Base-by-base conservation (phyloP, 2,113 vertebrate genomes). In the Fregetta grallaria region DNA sequence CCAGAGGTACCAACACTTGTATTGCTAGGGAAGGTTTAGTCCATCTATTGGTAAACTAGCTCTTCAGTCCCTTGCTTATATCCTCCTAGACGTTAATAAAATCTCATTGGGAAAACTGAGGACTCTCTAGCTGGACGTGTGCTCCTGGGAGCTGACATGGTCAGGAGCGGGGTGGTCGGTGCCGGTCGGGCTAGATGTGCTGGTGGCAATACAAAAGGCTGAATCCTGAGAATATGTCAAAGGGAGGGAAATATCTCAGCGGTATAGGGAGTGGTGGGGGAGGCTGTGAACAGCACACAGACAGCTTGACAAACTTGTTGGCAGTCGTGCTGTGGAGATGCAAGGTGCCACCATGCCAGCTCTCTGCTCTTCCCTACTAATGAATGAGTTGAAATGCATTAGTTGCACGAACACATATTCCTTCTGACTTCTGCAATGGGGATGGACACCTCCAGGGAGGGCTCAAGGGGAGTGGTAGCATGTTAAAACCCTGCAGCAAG, bases 81-180 rank as follows among this genome's bases (percentile, higher is more conserved):
- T 90, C 26, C 3, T 88, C 47, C 13, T n/a, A 44, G 14, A 34
- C 7, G 5, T 63, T 36, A 91, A 72, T 89, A 81, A 96, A 94
- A 94, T 45, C 17, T 66, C 13, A 11, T 25, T 56, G 55, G 66
- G 40, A 82, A 88, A 80, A 20, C 58, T 55, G 65, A 86, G 83
- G 25, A 32, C 10, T 79, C 13, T 45, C 13, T 40, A 38, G 5
- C 21, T 90, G 70, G 21, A 23, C 0, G 0, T 47, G 20, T 74
- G 40, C 85, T 93, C 26, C 42, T 40, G 30, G 45, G 62, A 71
- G 36, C 4, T 72, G 36, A 30, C 4, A 6, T 7, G 38, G 6
- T 9, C 2, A 3, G 65, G 40, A 71, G 32, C 0, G 0, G 26
- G 77, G 22, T 70, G 15, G 26, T 52, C 2, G 1, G 4, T 49